Conservation (phyloP, 2,888 invertebrate species). For the Lochmaea crataegi region DNA sequence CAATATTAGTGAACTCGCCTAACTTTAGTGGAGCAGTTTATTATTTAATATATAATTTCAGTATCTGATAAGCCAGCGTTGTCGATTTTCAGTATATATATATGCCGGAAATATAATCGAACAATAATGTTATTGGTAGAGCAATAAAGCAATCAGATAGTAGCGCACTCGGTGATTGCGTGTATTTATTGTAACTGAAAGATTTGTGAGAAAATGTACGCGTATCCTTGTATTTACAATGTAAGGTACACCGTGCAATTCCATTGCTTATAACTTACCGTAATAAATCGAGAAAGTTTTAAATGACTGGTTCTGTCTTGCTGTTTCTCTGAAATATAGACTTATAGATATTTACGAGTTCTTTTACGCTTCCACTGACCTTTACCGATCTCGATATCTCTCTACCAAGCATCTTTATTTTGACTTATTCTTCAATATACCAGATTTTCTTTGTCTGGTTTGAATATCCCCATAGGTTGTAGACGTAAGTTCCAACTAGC, state of each 20-base stretch:
- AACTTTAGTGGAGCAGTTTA: too few species aligned
- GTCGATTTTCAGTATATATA: not conserved
- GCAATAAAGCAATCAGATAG: conserved; percentile 41
- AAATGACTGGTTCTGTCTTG: conserved; percentile 48
- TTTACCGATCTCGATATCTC: conserved; percentile 24
- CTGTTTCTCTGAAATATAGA: conserved; percentile 53
- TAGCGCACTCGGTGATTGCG: conserved; percentile 27
- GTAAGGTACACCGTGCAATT: conserved; percentile 37
- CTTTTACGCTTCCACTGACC: conserved; percentile 44
- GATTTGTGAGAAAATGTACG: conserved; percentile 38
- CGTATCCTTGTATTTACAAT: conserved; percentile 41
- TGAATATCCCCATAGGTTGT: not conserved
- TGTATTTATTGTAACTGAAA: conserved; percentile 34
- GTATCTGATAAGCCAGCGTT: too few species aligned
- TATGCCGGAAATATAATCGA: conserved; percentile 5
- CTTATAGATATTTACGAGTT: conserved; percentile 51
- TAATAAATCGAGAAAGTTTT: conserved; percentile 52
- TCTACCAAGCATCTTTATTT: conserved; percentile 12
- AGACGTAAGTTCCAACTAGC: not conserved
- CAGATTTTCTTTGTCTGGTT: not conserved
- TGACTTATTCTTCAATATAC: conserved; percentile 7
- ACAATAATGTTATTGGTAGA: conserved; percentile 10
- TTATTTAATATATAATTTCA: too few species aligned
- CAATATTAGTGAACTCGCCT: too few species aligned
- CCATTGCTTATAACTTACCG: conserved; percentile 45